Evolutionary conservation across 64 coral and sea anemone genomes (phyloP).

Genomic region (Dendronephthya gigantea): DNA sequence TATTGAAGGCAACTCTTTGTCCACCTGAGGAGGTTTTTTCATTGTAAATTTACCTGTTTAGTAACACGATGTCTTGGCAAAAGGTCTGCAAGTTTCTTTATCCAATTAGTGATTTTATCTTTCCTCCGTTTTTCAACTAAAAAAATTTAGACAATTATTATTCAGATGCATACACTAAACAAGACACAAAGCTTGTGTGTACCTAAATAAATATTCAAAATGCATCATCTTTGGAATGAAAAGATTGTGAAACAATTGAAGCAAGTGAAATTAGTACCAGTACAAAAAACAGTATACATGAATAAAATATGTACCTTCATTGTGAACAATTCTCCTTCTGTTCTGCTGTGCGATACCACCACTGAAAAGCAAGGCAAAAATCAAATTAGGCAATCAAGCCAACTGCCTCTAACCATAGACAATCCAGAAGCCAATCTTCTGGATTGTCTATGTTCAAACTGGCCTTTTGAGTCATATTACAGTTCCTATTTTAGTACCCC

Average conservation of each 20-base stretch:
- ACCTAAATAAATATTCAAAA: too few relatives aligned
- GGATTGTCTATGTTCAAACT: too few relatives aligned
- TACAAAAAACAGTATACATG: too few relatives aligned
- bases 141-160: background rate
- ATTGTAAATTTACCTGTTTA: background rate
- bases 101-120: conserved; percentile 11
- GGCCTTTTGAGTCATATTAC: too few relatives aligned
- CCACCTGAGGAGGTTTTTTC: background rate
- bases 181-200: too few relatives aligned
- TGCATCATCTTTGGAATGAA: too few relatives aligned
- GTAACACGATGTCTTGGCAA: background rate
- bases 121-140: background rate
- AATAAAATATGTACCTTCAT: conserved; percentile 51
- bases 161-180: background rate
- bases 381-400: background rate
- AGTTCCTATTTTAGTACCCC: too few relatives aligned
- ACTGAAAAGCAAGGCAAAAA: conserved; percentile 14
- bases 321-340: conserved; percentile 90
- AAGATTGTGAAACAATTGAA: too few relatives aligned
- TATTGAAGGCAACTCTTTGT: background rate
- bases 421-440: too few relatives aligned
- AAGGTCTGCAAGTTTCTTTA: background rate
- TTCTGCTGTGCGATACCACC: conserved; percentile 89
- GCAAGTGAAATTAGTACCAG: too few relatives aligned
- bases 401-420: background rate